phyloP scores from a whole-genome alignment of 1,140 invertebrate species.

The Ceratoteleas bidentatus region DNA sequence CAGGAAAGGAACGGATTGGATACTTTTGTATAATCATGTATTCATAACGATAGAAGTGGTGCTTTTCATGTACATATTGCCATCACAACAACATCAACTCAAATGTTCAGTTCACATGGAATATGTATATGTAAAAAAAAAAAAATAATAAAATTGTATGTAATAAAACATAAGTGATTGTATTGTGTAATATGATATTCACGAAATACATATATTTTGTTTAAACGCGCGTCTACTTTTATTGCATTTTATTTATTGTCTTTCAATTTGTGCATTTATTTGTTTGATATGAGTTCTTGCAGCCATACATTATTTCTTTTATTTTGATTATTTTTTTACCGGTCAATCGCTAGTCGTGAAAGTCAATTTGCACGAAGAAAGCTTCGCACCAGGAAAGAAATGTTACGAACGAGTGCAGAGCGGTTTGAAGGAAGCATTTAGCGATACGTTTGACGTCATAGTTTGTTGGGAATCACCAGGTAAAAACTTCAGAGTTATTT shows the following conservation, averaged over 20 bases:
- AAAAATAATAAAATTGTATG: constrained; percentile 32
- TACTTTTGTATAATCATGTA: constrained; percentile 48
- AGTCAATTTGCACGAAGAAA: constrained; percentile 80
- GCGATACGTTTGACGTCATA: constrained; percentile 78
- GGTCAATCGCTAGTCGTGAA: constrained; percentile 79
- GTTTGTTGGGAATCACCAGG: constrained; percentile 83
- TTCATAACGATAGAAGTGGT: constrained; percentile 16
- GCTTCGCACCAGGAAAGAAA: constrained; percentile 81
- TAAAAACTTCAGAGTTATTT: constrained; percentile 48
- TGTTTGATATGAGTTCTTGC: constrained; percentile 46
- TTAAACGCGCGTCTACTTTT: constrained; percentile 52
- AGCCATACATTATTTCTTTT: constrained; percentile 60
- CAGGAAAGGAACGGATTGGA: constrained; percentile 20
- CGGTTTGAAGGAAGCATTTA: constrained; percentile 76
- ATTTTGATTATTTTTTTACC: constrained; percentile 65
- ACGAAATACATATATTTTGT: constrained; percentile 65
- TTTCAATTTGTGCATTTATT: constrained; percentile 39
- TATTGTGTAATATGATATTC: constrained; percentile 53
- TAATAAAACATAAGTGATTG: constrained; percentile 46
- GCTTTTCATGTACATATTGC: constrained; percentile 60
- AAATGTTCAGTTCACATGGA: constrained; percentile 34
- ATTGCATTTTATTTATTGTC: constrained; percentile 39
- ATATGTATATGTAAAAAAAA: constrained; percentile 51
- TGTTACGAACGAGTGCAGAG: constrained; percentile 79
- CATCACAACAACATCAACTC: constrained; percentile 21